Evolutionary conservation across 35 echinoderm and acorn worm species (phyloP).

Genomic region (Hemicentrotus pulcherrimus): DNA sequence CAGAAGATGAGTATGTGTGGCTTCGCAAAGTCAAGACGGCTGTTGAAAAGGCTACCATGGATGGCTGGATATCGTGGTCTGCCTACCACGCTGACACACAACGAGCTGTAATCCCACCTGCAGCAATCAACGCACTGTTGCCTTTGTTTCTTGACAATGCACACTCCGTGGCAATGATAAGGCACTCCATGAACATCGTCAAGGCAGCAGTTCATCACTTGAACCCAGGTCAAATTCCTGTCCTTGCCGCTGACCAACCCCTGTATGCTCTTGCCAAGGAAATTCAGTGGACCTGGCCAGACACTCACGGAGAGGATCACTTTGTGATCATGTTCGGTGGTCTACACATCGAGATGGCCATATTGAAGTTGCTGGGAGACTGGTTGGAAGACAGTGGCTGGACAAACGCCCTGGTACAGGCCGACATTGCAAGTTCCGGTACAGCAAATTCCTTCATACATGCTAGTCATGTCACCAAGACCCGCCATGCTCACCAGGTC

Average conservation of each 20-base stretch:
- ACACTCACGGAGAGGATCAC: conserved; percentile 58
- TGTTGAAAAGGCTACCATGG: neutral
- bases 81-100: conserved; percentile 43
- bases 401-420: conserved; percentile 52
- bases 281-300: conserved; percentile 69
- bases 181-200: conserved; percentile 28
- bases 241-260: conserved; percentile 58
- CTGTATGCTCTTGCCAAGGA: conserved; percentile 67
- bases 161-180: conserved; percentile 62
- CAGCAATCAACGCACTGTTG: neutral
- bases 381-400: conserved; percentile 72
- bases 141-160: conserved; percentile 59
- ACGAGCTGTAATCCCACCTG: neutral
- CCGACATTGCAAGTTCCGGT: conserved; percentile 57
- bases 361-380: conserved; percentile 53
- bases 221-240: no score
- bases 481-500: conserved; percentile 58
- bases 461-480: conserved; percentile 49
- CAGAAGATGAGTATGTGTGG: neutral
- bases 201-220: neutral
- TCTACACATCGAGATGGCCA: conserved; percentile 61
- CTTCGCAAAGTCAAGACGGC: neutral
- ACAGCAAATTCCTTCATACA: conserved; percentile 73
- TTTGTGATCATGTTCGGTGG: conserved; percentile 61
- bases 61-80: conserved; percentile 29